Base-by-base conservation (phyloP, 2,797 vertebrate species). In the Smutsia gigantea region DNA sequence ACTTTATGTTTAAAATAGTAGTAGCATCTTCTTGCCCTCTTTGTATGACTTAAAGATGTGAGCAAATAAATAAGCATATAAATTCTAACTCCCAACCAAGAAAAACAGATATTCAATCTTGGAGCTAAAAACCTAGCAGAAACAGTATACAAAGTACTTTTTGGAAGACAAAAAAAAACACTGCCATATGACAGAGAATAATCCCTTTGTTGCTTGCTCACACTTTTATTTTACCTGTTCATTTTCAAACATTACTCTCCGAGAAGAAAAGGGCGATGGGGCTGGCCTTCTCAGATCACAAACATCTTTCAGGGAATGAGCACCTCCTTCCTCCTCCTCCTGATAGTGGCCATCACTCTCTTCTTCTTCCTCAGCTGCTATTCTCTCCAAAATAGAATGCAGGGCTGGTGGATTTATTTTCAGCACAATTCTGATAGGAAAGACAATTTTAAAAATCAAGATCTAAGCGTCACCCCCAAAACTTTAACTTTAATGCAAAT, bases 171-270 rank as follows among this genome's bases (percentile, higher is more conserved):
- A 61, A 72, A 19, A 39, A 42, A 64, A 79, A n/a, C 13, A n/a
- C 0, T 34, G 37, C 27, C 49, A 0, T 10, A 8, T 19, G 4
- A n/a, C 13, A 13, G 10, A 78, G 37, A 68, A 31, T 3, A 69
- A 49, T 13, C 7, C 19, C n/a, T 4, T 3, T 4, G 1, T 1
- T 15, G 39, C 31, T 3, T 7, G 1, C 31, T 23, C 79, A n/a
- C 5, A 37, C 14, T 34, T 63, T 66, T 25, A 8, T 2, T 87
- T 93, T 97, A 99, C 99, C 99, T 99, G 99, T 97, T 99, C 99
- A 88, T 99, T 99, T 97, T 99, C 99, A 98, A 99, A 99, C 99
- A 99, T 99, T 66, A 99, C 99, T 97, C 99, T 99, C 23, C 99
- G 99, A 68, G 99, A 99, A 31, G 99, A 99, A 98, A 99, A 99